Base-by-base conservation (phyloP, 2,113 vertebrate genomes). In the Delphinus delphis region DNA sequence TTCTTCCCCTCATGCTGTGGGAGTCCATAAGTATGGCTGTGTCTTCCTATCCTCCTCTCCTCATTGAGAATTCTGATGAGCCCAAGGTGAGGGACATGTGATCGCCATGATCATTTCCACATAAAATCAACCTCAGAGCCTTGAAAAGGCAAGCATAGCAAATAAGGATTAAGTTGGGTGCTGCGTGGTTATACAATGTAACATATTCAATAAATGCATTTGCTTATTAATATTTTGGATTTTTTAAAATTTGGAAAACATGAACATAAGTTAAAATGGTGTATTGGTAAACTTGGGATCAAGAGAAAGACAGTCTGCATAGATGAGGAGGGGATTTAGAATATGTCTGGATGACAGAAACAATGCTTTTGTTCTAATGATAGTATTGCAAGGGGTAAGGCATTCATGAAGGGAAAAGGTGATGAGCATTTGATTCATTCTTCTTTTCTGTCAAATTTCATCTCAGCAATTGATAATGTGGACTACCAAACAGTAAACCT, bases 1-100 rank as follows among this genome's bases (percentile, higher is more conserved):
- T 25, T 5, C 6, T 31, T 63, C 7, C 26, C 21, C 1, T 81
- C 67, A 41, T 10, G 1, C 8, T 89, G 41, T 38, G 14, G 2
- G 6, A 7, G 0, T 3, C 31, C 13, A 0, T n/a, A 8, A 15
- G 9, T 8, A 83, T 17, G 26, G 25, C 4, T 25, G 6, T 47
- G 8, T 82, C 26, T 89, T 79, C 26, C 10, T 18, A 12, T 0
- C 55, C 4, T 55, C 8, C 36, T 10, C 12, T 62, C 12, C 44
- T 71, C 36, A 28, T 14, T 13, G 1, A 55, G 87, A 93, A 84
- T 87, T 58, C 10, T 71, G 44, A 8, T 58, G 20, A 83, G 4
- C 11, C 1, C 4, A 33, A 53, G 6, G 23, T 67, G 47, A 90
- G 31, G 15, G 23, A 33, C 60, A 5, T 36, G 2, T 50, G n/a